A percentile compares a stretch with the other conserved stretches of the same genome.
phyloP scores from a whole-genome alignment of 2,797 vertebrate genomes.

The Hemibagrus guttatus region DNA sequence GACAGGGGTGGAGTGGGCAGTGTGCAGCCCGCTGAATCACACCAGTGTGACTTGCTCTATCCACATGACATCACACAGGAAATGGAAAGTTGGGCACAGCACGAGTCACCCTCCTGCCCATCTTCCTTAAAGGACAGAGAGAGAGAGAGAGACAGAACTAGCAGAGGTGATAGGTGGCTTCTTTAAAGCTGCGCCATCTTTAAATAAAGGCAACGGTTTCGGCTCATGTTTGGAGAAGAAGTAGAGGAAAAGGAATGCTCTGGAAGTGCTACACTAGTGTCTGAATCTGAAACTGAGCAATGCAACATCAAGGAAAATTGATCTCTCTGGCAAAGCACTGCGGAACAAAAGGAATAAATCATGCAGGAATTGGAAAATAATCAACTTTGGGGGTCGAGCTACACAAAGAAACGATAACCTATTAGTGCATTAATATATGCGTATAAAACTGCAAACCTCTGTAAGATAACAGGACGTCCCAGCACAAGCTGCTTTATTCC shows the following conservation, averaged over 20 bases:
- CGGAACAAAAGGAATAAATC: not conserved
- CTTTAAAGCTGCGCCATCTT: not conserved
- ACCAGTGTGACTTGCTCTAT: conserved; percentile 21
- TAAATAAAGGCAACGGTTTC: not conserved
- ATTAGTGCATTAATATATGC: not conserved
- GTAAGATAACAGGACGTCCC: not conserved
- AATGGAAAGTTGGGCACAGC: conserved; percentile 44
- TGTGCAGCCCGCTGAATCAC: conserved; percentile 9
- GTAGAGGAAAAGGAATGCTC: not conserved
- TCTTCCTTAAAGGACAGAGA: not conserved
- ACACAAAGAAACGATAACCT: not conserved
- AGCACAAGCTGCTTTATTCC: not conserved
- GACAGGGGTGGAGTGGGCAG: conserved; percentile 6
- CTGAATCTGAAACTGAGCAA: not conserved
- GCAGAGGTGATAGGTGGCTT: not conserved
- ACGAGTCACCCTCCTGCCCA: not conserved
- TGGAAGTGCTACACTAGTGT: not conserved
- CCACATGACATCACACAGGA: conserved; percentile 46
- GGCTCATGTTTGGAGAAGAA: not conserved
- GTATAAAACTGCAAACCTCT: not conserved
- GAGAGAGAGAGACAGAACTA: not conserved
- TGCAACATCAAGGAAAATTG: not conserved
- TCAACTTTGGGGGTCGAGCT: not conserved
- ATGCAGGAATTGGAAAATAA: not conserved
- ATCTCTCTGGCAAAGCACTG: not conserved